These are phyloP conservation scores for Gallinago solitaria DNA, from an alignment of 2,797 vertebrate genomes.

Conservation along the genomic window DNA sequence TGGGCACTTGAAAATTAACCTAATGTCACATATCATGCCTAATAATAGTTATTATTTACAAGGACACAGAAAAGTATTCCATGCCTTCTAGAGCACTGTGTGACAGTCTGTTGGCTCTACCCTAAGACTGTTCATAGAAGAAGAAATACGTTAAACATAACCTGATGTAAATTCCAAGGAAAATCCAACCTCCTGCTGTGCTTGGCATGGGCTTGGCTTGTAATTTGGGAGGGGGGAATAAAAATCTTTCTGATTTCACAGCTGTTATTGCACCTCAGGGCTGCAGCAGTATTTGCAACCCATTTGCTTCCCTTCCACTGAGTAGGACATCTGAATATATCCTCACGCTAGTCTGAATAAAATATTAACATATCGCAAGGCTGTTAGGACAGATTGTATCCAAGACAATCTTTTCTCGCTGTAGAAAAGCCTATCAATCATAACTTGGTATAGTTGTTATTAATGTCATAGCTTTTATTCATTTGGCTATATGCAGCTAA, in stretches of 20 bases:
- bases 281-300: conserved; percentile 45
- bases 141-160: conserved; percentile 57
- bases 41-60: background rate
- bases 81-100: background rate
- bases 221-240: conserved; percentile 38
- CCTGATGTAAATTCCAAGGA: conserved; percentile 52
- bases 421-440: conserved; percentile 75
- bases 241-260: conserved; percentile 58
- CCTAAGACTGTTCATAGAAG: background rate
- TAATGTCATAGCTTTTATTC: conserved; percentile 70
- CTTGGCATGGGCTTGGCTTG: conserved; percentile 45
- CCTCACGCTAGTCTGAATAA: conserved; percentile 67
- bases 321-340: conserved; percentile 67
- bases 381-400: conserved; percentile 79
- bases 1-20: background rate
- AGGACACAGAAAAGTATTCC: background rate
- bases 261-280: conserved; percentile 63
- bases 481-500: conserved; percentile 33
- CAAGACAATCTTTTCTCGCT: conserved; percentile 65
- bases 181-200: conserved; percentile 44
- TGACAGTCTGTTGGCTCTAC: background rate
- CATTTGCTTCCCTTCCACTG: conserved; percentile 32
- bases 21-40: background rate
- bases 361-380: conserved; percentile 73
- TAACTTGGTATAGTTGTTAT: conserved; percentile 61